These are phyloP conservation scores for Catamblyrhynchus diadema DNA, from an alignment of 2,797 vertebrate genomes.

Conservation along the genomic window DNA sequence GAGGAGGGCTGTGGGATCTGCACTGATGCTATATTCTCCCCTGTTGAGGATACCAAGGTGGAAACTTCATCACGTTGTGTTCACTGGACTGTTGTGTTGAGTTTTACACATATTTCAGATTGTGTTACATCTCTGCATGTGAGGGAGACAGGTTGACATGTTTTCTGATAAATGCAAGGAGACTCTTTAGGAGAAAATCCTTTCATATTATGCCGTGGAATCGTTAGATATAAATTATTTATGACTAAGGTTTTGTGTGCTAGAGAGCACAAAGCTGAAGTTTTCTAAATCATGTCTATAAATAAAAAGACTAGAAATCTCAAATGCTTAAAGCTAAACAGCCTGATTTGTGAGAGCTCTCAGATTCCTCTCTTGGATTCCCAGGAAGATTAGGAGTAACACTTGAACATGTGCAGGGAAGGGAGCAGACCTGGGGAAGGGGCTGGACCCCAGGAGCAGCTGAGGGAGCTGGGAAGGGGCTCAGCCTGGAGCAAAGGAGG, in stretches of 20 bases:
- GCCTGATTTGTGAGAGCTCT: background rate
- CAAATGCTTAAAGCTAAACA: background rate
- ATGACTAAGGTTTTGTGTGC: background rate
- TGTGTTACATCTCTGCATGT: background rate
- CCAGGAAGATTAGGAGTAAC: background rate
- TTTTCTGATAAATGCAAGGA: background rate
- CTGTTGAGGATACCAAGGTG: background rate
- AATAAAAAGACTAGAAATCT: background rate
- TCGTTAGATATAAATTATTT: background rate
- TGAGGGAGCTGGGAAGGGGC: background rate
- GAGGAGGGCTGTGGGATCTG: background rate
- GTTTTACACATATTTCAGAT: background rate
- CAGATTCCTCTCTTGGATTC: fast-evolving
- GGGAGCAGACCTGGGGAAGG: background rate
- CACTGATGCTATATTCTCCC: fast-evolving
- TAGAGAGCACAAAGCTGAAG: background rate
- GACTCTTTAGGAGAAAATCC: background rate
- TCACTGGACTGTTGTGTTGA: background rate
- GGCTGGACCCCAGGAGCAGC: fast-evolving
- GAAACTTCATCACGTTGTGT: fast-evolving
- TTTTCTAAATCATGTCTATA: background rate
- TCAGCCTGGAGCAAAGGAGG: background rate
- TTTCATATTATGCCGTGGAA: background rate
- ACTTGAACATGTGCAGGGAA: background rate
- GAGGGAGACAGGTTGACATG: background rate